A percentile compares a stretch with the other conserved stretches of the same genome.
phyloP scores from a whole-genome alignment of 2,888 invertebrate species.

The Rhagonycha lutea region DNA sequence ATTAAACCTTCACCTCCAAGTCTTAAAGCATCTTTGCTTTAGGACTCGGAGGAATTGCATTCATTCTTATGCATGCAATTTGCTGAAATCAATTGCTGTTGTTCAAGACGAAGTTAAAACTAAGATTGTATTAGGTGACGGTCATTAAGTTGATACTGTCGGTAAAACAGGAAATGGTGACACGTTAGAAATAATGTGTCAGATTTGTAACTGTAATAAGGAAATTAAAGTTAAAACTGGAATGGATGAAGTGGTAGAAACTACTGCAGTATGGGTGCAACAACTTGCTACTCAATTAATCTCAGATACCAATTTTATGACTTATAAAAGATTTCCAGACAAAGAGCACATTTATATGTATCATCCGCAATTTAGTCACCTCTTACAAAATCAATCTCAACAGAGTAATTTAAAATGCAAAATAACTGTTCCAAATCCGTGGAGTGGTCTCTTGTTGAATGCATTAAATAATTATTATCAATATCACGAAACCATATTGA shows the following conservation, averaged over 20 bases:
- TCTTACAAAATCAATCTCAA: constrained; percentile 40
- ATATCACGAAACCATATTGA: constrained; percentile 59
- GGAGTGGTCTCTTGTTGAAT: constrained; percentile 53
- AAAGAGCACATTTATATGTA: background rate
- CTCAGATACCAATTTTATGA: background rate
- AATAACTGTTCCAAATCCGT: background rate
- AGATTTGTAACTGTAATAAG: constrained; percentile 40
- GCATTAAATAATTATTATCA: constrained; percentile 58
- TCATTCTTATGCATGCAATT: background rate
- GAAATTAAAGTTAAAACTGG: constrained; percentile 9
- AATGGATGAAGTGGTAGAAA: background rate
- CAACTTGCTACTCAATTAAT: background rate
- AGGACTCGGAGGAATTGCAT: too few species aligned
- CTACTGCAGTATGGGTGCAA: background rate
- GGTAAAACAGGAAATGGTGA: constrained; percentile 4
- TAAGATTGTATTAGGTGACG: background rate
- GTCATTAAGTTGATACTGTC: background rate
- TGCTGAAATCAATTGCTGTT: background rate
- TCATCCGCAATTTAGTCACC: constrained; percentile 13
- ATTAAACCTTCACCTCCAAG: background rate
- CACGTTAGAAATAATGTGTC: constrained; percentile 49
- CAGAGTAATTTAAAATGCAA: constrained; percentile 35
- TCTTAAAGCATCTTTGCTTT: too few species aligned
- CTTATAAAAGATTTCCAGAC: background rate
- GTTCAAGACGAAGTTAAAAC: background rate